phyloP scores from a whole-genome alignment of 2,888 invertebrate genomes.

The Tetragonula carbonaria region DNA sequence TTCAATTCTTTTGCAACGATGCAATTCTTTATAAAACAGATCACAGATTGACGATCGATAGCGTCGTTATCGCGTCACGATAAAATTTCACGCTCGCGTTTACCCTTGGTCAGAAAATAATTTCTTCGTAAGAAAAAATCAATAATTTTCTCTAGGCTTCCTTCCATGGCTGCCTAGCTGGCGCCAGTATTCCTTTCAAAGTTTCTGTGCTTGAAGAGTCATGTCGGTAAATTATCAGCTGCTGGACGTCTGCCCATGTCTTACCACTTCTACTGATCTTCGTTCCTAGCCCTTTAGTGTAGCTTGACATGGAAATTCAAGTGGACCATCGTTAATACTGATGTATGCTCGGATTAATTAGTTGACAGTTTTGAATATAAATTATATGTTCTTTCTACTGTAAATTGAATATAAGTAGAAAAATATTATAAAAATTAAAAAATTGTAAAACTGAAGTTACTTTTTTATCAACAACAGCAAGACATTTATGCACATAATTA shows the following conservation, averaged over 20 bases:
- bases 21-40: background rate
- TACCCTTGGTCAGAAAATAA: constrained; percentile 11
- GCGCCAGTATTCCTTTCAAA: constrained; percentile 67
- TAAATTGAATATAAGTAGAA: background rate
- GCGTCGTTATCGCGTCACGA: constrained; percentile 29
- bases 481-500: background rate
- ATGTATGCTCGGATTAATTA: background rate
- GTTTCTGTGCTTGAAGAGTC: constrained; percentile 35
- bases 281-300: too few species aligned
- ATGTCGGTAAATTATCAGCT: constrained; percentile 75
- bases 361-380: too few species aligned
- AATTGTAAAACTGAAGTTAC: background rate
- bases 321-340: background rate
- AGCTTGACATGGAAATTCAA: background rate
- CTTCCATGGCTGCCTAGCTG: constrained; percentile 61
- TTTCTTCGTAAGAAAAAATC: constrained; percentile 55
- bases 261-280: constrained; percentile 11
- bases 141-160: constrained; percentile 65
- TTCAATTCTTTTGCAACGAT: background rate
- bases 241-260: constrained; percentile 41
- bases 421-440: background rate
- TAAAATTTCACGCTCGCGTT: constrained; percentile 18
- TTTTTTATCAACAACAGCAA: too few species aligned
- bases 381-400: too few species aligned
- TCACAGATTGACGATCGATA: background rate